Base-by-base conservation (phyloP, 2,797 vertebrate genomes). In the Onychomys arenicola region DNA sequence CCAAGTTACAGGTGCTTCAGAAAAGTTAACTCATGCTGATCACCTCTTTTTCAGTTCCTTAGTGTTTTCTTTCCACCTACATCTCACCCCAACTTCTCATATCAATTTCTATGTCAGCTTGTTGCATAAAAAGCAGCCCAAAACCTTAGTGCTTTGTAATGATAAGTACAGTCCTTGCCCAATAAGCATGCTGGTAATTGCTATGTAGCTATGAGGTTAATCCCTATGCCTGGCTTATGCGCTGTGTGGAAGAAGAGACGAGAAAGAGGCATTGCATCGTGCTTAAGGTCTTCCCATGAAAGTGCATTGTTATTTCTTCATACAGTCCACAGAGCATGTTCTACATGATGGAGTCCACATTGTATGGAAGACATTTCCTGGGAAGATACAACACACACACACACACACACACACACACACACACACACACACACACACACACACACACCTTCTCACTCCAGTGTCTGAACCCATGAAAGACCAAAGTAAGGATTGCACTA, bases 31-130 rank as follows among this genome's bases (percentile, higher is more conserved):
- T 46, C 49, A 32, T 19, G 19, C 25, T 37, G 3, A 52, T 73
- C 43, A 40, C 34, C n/a, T 40, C 6, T 61, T 63, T 82, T 59
- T 63, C n/a, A 43, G 37, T 71, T 87, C 57, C 43, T 76, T 84
- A 12, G 78, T 27, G 3, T 1, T 43, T 94, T 69, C 49, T 73
- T n/a, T 85, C 59, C 49, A 77, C 49, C 40, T n/a, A 76, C 11
- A 90, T 11, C 61, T n/a, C 49, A 80, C 90, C 63, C 55, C 32
- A 23, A 78, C 2, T 67, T 49, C 13, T 91, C 55, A 23, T 10
- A 67, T 16, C 40, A 92, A 69, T 59, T 92, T 96, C 93, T 86
- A 16, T 73, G 61, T 57, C 34, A 85, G 19, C 63, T 78, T 43
- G n/a, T 81, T 88, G 16, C n/a, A 37, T 16, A 19, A 55, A 90